Evolutionary conservation across 2,888 invertebrate genomes (phyloP), one percentile per base, ranked within the genome.

Genomic region (Thecophora atra): DNA sequence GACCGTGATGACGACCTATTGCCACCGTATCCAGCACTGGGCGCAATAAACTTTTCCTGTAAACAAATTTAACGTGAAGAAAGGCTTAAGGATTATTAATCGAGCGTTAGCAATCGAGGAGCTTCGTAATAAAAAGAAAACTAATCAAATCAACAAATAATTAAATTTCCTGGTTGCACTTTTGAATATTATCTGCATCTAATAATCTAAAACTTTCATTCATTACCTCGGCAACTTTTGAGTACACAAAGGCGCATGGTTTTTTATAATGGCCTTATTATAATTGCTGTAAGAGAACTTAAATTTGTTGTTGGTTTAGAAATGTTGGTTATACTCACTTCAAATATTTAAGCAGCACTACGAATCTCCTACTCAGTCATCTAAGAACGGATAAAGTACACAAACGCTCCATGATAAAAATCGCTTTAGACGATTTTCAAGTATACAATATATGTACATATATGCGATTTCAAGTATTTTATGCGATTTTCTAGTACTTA

Each of bases 241-340:
- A 58, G 13, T 19, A 42, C 37, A 68, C 44, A 62, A 67, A 69
- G 66, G 60, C 37, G 54, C 67, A 47, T 24, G 8, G 42, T 28
- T 28, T 2, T 51, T 24, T 15, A 26, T 13, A 24, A 3, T 58
- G 28, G 28, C 58, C 24, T 54, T 11, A 21, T 11, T 54, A 54
- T 60, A 72, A 67, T 62, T 65, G 64, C 78, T 78, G 78, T 69
- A 78, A 78, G 54, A 78, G 54, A 78, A 76, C 60, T 72, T 76
- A 65, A 75, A 76, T 70, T 69, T 73, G 68, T 73, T 74, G 65
- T 75, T 72, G 66, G 26, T 75, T 74, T 77, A 74, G 72, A 73
- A 74, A 74, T 75, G 76, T 78, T 78, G 75, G 75, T 76, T 76
- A 81, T 81, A 81, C 81, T 81, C 81, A 81, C 81, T 77, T 81